Percentiles rank a stretch among this genome's conserved stretches.
Evolutionary conservation across 2,113 vertebrate genomes (phyloP).

Genomic region (Periophthalmodon schlosseri): DNA sequence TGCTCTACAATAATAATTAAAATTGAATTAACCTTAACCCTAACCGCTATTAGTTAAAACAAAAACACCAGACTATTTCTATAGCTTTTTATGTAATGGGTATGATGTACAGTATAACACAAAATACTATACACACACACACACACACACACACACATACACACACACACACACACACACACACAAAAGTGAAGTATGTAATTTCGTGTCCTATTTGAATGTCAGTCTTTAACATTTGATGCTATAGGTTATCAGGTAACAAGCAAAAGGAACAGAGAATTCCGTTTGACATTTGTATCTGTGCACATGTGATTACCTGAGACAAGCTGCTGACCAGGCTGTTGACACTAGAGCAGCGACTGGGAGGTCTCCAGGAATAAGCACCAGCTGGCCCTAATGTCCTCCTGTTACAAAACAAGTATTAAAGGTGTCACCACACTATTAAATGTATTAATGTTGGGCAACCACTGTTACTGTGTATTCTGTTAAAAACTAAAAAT

Average conservation of each 20-base stretch:
- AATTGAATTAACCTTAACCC: too few relatives aligned
- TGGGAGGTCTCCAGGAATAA: constrained; percentile 88
- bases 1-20: too few relatives aligned
- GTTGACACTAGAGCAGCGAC: constrained; percentile 93
- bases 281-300: not conserved
- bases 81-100: too few relatives aligned
- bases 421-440: not conserved
- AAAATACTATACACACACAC: too few relatives aligned
- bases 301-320: constrained; percentile 41
- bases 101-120: too few relatives aligned
- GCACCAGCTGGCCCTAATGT: constrained; percentile 79
- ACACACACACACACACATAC: too few relatives aligned
- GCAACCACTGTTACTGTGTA: not conserved
- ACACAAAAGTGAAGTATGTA: too few relatives aligned
- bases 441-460: not conserved
- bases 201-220: not conserved
- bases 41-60: too few relatives aligned
- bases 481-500: too few relatives aligned
- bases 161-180: too few relatives aligned
- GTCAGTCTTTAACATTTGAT: not conserved
- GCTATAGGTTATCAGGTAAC: not conserved
- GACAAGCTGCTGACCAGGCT: constrained; percentile 89
- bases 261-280: not conserved
- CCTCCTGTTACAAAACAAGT: constrained; percentile 74
- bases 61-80: too few relatives aligned